Percentiles rank a stretch among this genome's conserved stretches.
Evolutionary conservation across 2,113 vertebrate genomes (phyloP).

Genomic region (Zosterops japonicus): DNA sequence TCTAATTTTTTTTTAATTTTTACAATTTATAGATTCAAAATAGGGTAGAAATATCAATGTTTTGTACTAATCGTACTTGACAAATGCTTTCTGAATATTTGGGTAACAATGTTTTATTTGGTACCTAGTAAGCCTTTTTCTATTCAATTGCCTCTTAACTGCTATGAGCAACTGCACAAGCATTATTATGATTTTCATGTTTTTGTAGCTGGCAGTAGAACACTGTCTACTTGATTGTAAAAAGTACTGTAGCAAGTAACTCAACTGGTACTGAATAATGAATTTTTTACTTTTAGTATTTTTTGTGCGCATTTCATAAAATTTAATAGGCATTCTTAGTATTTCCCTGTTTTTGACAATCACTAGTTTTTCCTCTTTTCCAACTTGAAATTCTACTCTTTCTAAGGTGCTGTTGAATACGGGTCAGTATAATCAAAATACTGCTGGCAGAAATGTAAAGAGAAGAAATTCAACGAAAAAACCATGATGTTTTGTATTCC

Average conservation of each 20-base stretch:
- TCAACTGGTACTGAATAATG: neutral
- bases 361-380: neutral
- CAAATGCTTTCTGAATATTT: neutral
- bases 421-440: conserved; percentile 25
- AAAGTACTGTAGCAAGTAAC: neutral
- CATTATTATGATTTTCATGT: neutral
- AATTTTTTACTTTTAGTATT: neutral
- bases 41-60: neutral
- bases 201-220: neutral
- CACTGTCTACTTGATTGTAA: neutral
- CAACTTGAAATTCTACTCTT: neutral
- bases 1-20: neutral
- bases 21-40: neutral
- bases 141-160: neutral
- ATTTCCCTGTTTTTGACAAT: neutral
- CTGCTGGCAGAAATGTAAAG: conserved; percentile 16
- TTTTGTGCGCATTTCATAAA: neutral
- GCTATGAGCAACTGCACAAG: neutral
- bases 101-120: neutral
- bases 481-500: neutral
- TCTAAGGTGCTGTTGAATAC: conserved; percentile 36
- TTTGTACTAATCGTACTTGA: conserved; percentile 20
- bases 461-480: neutral
- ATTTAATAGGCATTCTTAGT: neutral
- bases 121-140: neutral